phyloP scores from a whole-genome alignment of 2,797 vertebrate species.

The Calcarius lapponicus region DNA sequence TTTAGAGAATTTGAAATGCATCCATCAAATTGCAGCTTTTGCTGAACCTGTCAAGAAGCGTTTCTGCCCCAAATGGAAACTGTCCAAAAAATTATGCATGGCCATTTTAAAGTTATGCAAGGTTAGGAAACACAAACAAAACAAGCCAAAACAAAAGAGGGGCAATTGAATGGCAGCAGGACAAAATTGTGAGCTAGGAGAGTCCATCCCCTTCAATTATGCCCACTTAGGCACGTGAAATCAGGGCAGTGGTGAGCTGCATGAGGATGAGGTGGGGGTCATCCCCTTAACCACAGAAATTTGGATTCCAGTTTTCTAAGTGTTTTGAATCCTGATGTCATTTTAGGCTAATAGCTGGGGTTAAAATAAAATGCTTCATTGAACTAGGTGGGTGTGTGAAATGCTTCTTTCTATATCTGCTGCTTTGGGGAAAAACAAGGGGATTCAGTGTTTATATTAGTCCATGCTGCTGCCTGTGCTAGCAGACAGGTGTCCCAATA shows the following conservation, averaged over 20 bases:
- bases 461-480: neutral
- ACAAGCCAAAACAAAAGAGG: constrained; percentile 1
- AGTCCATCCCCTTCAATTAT: neutral
- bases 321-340: neutral
- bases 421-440: neutral
- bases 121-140: constrained; percentile 57
- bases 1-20: constrained; percentile 13
- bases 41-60: constrained; percentile 52
- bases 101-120: constrained; percentile 50
- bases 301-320: neutral
- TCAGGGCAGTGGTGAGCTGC: neutral
- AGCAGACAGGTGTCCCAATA: neutral
- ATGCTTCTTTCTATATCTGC: neutral
- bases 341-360: neutral
- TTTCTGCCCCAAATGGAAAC: constrained; percentile 47
- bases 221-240: neutral
- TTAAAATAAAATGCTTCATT: neutral
- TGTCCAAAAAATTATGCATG: constrained; percentile 63
- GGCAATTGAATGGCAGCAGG: neutral
- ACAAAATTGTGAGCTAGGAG: neutral
- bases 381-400: neutral
- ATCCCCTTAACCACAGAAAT: neutral
- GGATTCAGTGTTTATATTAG: neutral
- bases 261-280: neutral
- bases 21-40: constrained; percentile 40